A percentile compares a stretch with the other conserved stretches of the same genome.
Conservation (phyloP, 2,888 invertebrate genomes). For the Macrophya alboannulata region DNA sequence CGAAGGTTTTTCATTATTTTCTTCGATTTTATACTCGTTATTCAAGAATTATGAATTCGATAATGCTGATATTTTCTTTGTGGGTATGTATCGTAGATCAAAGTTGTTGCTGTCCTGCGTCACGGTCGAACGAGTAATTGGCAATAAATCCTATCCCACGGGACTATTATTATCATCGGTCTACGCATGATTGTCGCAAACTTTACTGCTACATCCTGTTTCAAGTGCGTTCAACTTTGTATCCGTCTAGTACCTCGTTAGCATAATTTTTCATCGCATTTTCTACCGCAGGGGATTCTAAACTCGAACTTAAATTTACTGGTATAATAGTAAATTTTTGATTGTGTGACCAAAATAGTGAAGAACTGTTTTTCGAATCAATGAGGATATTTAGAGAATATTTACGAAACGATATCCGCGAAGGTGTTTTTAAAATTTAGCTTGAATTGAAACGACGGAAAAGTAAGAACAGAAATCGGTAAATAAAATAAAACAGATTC, state of each 20-base stretch:
- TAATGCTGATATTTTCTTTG: not conserved
- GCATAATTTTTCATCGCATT: not conserved
- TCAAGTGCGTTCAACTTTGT: slow-evolving; percentile 40
- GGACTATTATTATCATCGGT: slow-evolving; percentile 39
- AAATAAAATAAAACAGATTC: slow-evolving; percentile 16
- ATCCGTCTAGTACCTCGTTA: not conserved
- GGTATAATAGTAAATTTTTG: not conserved
- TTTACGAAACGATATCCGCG: not conserved
- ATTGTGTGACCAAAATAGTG: not conserved
- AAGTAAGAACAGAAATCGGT: not conserved
- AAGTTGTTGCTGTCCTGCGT: not conserved
- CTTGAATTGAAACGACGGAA: not conserved
- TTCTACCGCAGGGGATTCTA: not conserved
- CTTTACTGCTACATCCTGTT: slow-evolving; percentile 45
- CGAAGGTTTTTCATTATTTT: not conserved
- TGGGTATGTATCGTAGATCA: slow-evolving; percentile 15
- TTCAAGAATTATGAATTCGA: not conserved
- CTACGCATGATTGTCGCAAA: slow-evolving; percentile 46
- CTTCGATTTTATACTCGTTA: not conserved
- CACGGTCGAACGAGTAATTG: slow-evolving; percentile 34
- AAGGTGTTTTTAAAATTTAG: slow-evolving; percentile 19
- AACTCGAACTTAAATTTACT: not conserved
- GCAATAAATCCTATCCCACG: slow-evolving; percentile 38
- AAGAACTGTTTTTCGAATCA: not conserved
- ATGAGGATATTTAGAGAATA: slow-evolving; percentile 1